A percentile compares a stretch with the other conserved stretches of the same genome.
phyloP scores from a whole-genome alignment of 2,797 vertebrate genomes.

The Pangasius sanitwongsei region DNA sequence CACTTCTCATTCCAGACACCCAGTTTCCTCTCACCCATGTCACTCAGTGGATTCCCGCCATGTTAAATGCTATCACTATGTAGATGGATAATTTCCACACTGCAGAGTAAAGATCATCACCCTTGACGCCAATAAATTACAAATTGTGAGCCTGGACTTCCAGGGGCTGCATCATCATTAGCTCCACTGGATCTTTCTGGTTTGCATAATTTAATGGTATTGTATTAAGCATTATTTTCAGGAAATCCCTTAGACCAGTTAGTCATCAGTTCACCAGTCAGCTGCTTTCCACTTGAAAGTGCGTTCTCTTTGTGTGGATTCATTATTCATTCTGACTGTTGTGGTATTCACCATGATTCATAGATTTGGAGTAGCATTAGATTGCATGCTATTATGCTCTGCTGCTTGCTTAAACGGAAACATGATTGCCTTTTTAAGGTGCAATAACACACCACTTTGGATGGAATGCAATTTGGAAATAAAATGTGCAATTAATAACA shows the following conservation, averaged over 20 bases:
- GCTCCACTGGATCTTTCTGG: slow-evolving; percentile 11
- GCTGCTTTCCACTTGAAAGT: background rate
- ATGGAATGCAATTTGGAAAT: background rate
- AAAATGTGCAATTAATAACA: slow-evolving; percentile 32
- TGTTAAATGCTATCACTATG: slow-evolving; percentile 30
- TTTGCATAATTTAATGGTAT: background rate
- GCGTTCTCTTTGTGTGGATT: slow-evolving; percentile 13
- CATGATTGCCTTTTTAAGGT: slow-evolving; percentile 22
- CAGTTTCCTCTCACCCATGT: background rate
- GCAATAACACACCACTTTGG: background rate
- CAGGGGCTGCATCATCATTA: background rate
- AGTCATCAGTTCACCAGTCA: slow-evolving; percentile 6
- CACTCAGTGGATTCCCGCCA: background rate
- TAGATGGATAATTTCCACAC: slow-evolving; percentile 4
- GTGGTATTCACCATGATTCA: slow-evolving; percentile 24
- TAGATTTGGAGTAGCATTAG: slow-evolving; percentile 7
- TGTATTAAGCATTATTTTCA: slow-evolving; percentile 9
- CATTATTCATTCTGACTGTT: background rate
- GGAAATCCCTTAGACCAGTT: slow-evolving; percentile 19
- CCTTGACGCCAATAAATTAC: slow-evolving; percentile 14
- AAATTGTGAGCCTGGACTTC: background rate
- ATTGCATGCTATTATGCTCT: slow-evolving; percentile 19
- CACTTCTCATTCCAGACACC: slow-evolving; percentile 6
- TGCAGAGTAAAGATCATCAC: slow-evolving; percentile 15
- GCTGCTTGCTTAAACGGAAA: slow-evolving; percentile 5